Base-by-base conservation (phyloP, 2,113 vertebrate genomes). In the Semnornis frantzii region DNA sequence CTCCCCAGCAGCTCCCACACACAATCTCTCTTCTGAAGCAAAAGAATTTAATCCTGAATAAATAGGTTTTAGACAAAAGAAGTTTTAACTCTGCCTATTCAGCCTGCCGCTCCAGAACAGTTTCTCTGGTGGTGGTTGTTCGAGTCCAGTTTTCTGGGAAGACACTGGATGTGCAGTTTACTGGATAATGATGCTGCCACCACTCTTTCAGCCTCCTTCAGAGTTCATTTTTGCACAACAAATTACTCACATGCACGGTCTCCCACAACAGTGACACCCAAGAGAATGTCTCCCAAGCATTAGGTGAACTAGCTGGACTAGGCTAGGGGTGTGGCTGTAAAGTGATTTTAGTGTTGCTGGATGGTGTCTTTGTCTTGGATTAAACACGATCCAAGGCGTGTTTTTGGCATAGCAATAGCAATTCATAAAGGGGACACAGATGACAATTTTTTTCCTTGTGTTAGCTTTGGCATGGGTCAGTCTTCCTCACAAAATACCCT, bases 341-440 rank as follows among this genome's bases (percentile, higher is more conserved):
- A 7, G 30, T 44, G 54, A 44, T 58, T 89, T 55, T 62, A 31
- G 6, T 68, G 4, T 5, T 62, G 28, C 34, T 71, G 65, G 66
- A 72, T 8, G 13, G 54, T 79, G 48, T 60, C 15, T 84, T 70
- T 69, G 25, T 59, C 33, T 39, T 92, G 74, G 62, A 46, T 48
- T 8, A 82, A 96, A 77, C 8, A 3, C 37, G 37, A 39, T 39
- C 37, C 37, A 39, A 39, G 37, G 37, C 37, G 37, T 72, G 63
- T 30, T 91, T 89, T 76, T 19, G 2, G 71, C 82, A 74, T 7
- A 85, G 57, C 57, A 89, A 15, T 55, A 92, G 16, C 68, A 48
- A 52, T 89, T 89, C 60, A 75, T 77, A 85, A 89, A 93, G 68
- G 85, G 64, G 79, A 82, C 94, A 85, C 37, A 93, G 89, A 70